phyloP scores from a whole-genome alignment of 2,113 vertebrate genomes.

The Crotalus viridis region DNA sequence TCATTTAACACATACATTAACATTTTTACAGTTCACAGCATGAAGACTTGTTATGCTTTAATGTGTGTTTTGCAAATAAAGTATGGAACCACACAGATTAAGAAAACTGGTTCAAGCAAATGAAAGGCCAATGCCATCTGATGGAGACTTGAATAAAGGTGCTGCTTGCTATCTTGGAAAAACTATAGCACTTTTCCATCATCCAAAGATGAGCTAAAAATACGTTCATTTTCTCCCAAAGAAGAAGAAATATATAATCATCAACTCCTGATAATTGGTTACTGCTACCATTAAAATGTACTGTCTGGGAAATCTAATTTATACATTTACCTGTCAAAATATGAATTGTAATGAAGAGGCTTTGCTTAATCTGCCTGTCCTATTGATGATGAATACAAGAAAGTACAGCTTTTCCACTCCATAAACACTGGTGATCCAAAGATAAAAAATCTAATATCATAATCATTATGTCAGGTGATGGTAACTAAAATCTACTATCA shows the following conservation, averaged over 20 bases:
- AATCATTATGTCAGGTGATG: neutral
- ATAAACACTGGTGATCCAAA: too few relatives aligned
- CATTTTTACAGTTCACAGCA: neutral
- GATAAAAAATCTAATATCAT: neutral
- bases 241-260: neutral
- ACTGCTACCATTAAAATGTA: neutral
- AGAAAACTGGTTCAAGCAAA: neutral
- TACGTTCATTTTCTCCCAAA: neutral
- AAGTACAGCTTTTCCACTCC: neutral
- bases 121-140: neutral
- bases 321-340: too few relatives aligned
- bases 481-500: neutral
- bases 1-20: neutral
- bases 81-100: neutral
- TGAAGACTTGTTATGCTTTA: neutral
- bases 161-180: neutral
- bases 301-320: neutral
- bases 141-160: neutral
- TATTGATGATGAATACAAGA: neutral
- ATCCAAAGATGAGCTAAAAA: neutral
- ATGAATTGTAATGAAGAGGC: too few relatives aligned
- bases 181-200: neutral
- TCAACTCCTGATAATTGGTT: neutral
- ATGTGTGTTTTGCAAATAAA: neutral
- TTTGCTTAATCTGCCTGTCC: too few relatives aligned